Base-by-base conservation (phyloP, 2,113 vertebrate genomes). In the Procapra przewalskii region DNA sequence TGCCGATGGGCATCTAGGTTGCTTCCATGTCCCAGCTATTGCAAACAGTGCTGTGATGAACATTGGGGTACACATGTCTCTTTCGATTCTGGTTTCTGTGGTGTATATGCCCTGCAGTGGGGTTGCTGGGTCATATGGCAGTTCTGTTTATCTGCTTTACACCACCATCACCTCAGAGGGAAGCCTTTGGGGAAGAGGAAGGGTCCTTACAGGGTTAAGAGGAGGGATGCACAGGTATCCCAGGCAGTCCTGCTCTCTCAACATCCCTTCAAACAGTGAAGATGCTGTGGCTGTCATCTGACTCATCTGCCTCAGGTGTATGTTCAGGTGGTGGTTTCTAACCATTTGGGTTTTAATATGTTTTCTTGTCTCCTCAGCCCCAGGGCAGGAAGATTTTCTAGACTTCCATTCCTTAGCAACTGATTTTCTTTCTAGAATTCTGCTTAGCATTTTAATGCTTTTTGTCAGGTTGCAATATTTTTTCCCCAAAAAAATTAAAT, bases 381-480 rank as follows among this genome's bases (percentile, higher is more conserved):
- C 23, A 85, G 50, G 5, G 75, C 40, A 59, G 50, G 48, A 90
- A 15, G 25, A 36, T 40, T 87, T 67, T 15, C 77, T 81, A 50
- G 16, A 11, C 10, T 94, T 92, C 36, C 54, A 43, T 87, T 75
- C 7, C 67, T 90, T 92, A 12, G 77, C 17, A 45, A 25, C 31
- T 67, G 48, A 79, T 23, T 95, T 87, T n/a, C 17, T 95, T 77
- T 96, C 33, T 40, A 93, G 43, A 91, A 86, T 91, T 81, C 48
- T 97, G 75, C 48, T 93, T 87, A 90, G 77, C 31, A 94, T 88
- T 87, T 64, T 94, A 94, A 91, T 60, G 36, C 4, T 36, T 86
- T 92, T 95, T 90, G 62, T 91, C 77, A 87, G 80, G 36, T 67
- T 89, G 33, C 11, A 50, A 88, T 92, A 84, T 88, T 96, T 93